phyloP scores from a whole-genome alignment of 2,113 vertebrate species.

The Leiothrix lutea region DNA sequence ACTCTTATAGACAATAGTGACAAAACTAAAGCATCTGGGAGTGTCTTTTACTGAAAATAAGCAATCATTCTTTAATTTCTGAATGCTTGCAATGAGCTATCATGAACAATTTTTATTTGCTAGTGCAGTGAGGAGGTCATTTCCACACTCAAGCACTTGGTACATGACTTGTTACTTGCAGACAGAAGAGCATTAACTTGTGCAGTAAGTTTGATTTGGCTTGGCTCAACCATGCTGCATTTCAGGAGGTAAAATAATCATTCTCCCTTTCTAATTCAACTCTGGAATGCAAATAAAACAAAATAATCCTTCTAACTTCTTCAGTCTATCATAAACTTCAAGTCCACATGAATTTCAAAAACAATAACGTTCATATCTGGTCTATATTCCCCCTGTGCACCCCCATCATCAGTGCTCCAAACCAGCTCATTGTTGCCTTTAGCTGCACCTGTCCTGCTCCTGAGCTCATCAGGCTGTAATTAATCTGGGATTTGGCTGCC shows the following conservation, averaged over 20 bases:
- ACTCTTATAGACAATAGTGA: background rate
- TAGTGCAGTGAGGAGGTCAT: background rate
- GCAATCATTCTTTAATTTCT: background rate
- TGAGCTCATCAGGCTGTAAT: background rate
- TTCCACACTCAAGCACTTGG: background rate
- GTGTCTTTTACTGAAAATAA: background rate
- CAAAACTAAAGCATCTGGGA: background rate
- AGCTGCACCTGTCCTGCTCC: background rate
- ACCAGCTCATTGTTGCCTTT: background rate
- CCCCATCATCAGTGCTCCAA: accelerated
- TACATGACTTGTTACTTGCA: background rate
- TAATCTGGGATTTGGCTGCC: background rate
- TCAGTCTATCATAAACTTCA: background rate
- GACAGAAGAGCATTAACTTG: background rate
- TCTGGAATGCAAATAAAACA: background rate
- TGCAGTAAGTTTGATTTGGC: background rate
- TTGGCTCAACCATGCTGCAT: background rate
- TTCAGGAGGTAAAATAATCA: background rate
- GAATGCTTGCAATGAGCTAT: background rate
- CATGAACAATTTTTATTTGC: background rate
- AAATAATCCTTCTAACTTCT: background rate
- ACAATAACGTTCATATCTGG: background rate
- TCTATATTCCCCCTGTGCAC: background rate
- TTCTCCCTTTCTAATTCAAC: background rate
- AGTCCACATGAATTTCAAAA: background rate